These are phyloP conservation scores for Amphiprion ocellaris DNA, from an alignment of 2,113 vertebrate genomes.

Conservation along the genomic window DNA sequence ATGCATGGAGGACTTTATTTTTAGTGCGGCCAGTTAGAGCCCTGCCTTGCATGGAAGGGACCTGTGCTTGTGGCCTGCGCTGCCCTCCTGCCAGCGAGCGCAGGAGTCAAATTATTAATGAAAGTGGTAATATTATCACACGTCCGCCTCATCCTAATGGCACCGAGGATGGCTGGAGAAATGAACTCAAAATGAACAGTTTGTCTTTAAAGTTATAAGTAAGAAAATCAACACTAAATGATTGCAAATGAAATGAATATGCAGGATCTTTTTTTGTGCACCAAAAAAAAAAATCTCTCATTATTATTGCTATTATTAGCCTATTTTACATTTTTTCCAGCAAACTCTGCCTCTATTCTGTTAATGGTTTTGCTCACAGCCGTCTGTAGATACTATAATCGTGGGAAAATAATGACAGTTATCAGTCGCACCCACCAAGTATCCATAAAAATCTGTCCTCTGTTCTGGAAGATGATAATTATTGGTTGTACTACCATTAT, in stretches of 20 bases:
- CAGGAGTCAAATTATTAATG: constrained; percentile 64
- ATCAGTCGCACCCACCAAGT: constrained; percentile 85
- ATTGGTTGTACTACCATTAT: constrained; percentile 88
- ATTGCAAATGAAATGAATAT: constrained; percentile 21
- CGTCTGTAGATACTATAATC: constrained; percentile 85
- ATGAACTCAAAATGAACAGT: constrained; percentile 10
- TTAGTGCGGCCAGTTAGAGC: constrained; percentile 89
- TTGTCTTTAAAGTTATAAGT: no score
- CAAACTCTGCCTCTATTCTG: constrained; percentile 69
- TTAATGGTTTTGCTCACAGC: constrained; percentile 73
- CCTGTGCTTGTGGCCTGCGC: constrained; percentile 79
- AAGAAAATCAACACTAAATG: constrained; percentile 2
- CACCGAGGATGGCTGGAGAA: constrained; percentile 28
- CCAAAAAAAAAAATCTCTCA: constrained; percentile 39
- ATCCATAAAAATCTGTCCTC: constrained; percentile 85
- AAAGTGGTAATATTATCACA: constrained; percentile 66
- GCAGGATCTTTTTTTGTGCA: constrained; percentile 10
- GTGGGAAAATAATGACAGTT: constrained; percentile 86
- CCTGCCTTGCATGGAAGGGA: constrained; percentile 78
- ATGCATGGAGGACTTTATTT: constrained; percentile 82
- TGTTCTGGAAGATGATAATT: constrained; percentile 88
- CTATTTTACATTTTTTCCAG: constrained; percentile 64
- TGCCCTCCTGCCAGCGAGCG: constrained; percentile 57
- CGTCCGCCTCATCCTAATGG: constrained; percentile 44
- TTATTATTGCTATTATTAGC: constrained; percentile 61